Evolutionary conservation across 2,888 invertebrate species (phyloP).

Genomic region (Microchrysa polita): DNA sequence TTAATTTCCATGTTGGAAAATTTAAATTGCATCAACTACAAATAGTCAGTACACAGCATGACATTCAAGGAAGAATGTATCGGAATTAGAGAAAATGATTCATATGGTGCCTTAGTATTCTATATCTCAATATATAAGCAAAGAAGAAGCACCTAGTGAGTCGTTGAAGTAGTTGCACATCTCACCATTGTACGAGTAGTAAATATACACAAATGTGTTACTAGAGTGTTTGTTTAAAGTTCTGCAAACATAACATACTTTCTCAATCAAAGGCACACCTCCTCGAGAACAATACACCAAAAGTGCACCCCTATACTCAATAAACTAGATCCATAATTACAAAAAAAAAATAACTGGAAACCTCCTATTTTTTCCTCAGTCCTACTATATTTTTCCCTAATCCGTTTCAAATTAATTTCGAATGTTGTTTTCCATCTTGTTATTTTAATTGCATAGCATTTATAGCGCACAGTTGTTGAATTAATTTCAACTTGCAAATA

Average conservation of each 20-base stretch:
- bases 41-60: conserved; percentile 23
- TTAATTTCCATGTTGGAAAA: conserved; percentile 19
- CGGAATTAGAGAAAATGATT: conserved; percentile 10
- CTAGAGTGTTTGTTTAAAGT: too few species aligned
- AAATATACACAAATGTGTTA: too few species aligned
- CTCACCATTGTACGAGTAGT: too few species aligned
- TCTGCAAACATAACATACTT: neutral
- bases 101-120: neutral
- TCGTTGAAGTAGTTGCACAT: neutral
- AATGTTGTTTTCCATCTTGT: conserved; percentile 40
- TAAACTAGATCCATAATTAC: conserved; percentile 19
- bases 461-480: conserved; percentile 35
- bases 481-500: conserved; percentile 31
- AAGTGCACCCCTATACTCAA: neutral
- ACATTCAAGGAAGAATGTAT: conserved; percentile 18
- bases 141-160: neutral
- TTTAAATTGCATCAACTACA: conserved; percentile 22
- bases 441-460: conserved; percentile 43
- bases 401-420: conserved; percentile 40
- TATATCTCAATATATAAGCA: too few species aligned
- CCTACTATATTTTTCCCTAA: conserved; percentile 15
- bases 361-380: neutral
- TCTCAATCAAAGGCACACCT: too few species aligned
- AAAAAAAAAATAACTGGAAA: conserved; percentile 1
- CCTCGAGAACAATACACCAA: too few species aligned